A percentile compares a stretch with the other conserved stretches of the same genome.
phyloP scores from a whole-genome alignment of 2,888 invertebrate genomes.

The Muschampia plurimacula region DNA sequence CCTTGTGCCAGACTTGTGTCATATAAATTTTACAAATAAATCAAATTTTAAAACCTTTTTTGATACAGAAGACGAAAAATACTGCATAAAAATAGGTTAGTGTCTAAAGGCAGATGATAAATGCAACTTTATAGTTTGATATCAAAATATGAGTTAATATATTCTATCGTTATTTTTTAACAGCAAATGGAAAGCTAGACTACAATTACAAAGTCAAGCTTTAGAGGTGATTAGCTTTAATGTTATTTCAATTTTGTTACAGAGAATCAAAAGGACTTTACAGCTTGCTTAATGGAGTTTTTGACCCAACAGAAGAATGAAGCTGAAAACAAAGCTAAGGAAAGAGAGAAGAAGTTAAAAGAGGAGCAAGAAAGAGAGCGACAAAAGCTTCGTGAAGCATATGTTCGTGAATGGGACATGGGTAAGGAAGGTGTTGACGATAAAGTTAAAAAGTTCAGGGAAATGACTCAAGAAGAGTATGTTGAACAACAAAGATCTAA shows the following conservation, averaged over 20 bases:
- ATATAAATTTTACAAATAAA: no score
- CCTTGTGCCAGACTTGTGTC: no score
- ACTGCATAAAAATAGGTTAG: no score
- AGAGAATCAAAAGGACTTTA: conserved; percentile 76
- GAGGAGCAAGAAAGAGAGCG: conserved; percentile 78
- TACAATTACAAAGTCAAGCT: no score
- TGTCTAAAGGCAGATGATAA: no score
- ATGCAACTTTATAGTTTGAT: no score
- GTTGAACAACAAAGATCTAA: conserved; percentile 90
- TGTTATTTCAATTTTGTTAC: conserved; percentile 46
- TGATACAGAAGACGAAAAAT: no score
- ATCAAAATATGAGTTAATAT: no score
- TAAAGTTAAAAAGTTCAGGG: conserved; percentile 75
- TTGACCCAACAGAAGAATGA: conserved; percentile 79
- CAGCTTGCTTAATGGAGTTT: conserved; percentile 72
- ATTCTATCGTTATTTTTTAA: no score
- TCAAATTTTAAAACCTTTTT: no score
- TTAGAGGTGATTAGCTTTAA: background rate
- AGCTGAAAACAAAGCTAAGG: conserved; percentile 74
- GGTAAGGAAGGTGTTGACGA: conserved; percentile 87
- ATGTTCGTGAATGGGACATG: conserved; percentile 90
- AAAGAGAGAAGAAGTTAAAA: conserved; percentile 69
- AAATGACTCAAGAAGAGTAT: conserved; percentile 92
- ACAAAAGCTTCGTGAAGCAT: conserved; percentile 80
- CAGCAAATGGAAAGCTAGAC: no score